Evolutionary conservation across 1,140 invertebrate species (phyloP).

Genomic region (Drosophila suzukii): DNA sequence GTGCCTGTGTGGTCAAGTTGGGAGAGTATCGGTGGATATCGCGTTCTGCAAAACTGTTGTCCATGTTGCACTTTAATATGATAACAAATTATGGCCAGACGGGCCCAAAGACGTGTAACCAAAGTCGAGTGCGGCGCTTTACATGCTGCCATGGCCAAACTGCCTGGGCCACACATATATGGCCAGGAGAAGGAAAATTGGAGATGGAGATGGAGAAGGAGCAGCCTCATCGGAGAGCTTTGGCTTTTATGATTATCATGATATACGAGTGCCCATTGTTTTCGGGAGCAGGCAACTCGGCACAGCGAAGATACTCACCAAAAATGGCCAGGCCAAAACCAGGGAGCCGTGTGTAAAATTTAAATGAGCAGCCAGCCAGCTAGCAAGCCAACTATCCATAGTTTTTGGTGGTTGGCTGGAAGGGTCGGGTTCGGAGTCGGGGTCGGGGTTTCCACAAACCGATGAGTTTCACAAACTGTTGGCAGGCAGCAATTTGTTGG

Average conservation of each 20-base stretch:
- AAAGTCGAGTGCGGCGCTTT: slow-evolving; percentile 74
- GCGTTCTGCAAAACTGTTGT: slow-evolving; percentile 55
- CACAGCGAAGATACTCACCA: slow-evolving; percentile 50
- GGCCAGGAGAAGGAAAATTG: slow-evolving; percentile 33
- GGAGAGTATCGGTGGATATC: slow-evolving; percentile 54
- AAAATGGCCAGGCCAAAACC: slow-evolving; percentile 70
- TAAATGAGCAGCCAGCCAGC: slow-evolving; percentile 66
- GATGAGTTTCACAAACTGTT: slow-evolving; percentile 44
- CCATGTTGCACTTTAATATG: slow-evolving; percentile 78
- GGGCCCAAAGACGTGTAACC: slow-evolving; percentile 40
- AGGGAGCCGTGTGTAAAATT: slow-evolving; percentile 71
- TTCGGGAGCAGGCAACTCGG: slow-evolving; percentile 62
- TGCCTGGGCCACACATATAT: slow-evolving; percentile 52
- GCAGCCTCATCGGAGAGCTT: slow-evolving; percentile 36
- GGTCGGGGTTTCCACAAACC: neutral
- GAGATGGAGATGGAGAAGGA: slow-evolving; percentile 51
- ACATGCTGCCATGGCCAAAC: slow-evolving; percentile 50
- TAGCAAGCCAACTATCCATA: slow-evolving; percentile 23
- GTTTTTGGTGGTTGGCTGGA: neutral
- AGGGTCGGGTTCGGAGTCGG: slow-evolving; percentile 1
- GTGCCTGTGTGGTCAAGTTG: slow-evolving; percentile 58
- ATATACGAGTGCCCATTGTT: slow-evolving; percentile 81
- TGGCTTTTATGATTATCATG: slow-evolving; percentile 79
- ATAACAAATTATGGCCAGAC: slow-evolving; percentile 78
- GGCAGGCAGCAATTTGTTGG: slow-evolving; percentile 73